A percentile compares a stretch with the other conserved stretches of the same genome.
Conservation (phyloP, 2,797 vertebrate species). For the Pseudopleuronectes americanus region DNA sequence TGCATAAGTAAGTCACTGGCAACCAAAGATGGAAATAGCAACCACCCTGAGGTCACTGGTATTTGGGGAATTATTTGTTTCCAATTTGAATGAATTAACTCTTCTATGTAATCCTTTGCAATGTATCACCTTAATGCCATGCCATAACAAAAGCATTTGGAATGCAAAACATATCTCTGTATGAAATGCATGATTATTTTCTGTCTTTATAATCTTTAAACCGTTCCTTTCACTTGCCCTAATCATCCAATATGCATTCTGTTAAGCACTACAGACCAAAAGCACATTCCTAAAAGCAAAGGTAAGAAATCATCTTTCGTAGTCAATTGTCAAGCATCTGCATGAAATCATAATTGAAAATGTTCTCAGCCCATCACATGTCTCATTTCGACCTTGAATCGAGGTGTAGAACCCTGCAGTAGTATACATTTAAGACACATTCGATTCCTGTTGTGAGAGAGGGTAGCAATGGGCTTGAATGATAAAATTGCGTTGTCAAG, state of each 20-base stretch:
- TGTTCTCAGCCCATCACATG: slow-evolving; percentile 32
- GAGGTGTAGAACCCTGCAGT: slow-evolving; percentile 67
- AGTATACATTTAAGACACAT: slow-evolving; percentile 74
- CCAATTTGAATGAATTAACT: slow-evolving; percentile 44
- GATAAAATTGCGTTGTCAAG: slow-evolving; percentile 89
- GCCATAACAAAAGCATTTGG: slow-evolving; percentile 7
- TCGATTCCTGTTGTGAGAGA: slow-evolving; percentile 78
- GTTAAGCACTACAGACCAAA: slow-evolving; percentile 8
- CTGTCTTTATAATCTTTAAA: slow-evolving; percentile 1
- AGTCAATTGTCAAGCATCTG: slow-evolving; percentile 11
- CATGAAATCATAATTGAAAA: slow-evolving; percentile 39
- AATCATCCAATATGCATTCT: slow-evolving; percentile 9
- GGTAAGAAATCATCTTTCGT: slow-evolving; percentile 16
- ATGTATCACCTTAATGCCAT: slow-evolving; percentile 7
- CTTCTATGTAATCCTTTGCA: slow-evolving; percentile 23
- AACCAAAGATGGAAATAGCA: too few relatives aligned
- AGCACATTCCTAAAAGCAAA: slow-evolving; percentile 13
- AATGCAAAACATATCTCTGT: slow-evolving; percentile 8
- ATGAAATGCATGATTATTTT: neutral
- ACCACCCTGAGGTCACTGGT: slow-evolving; percentile 33
- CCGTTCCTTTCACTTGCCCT: neutral
- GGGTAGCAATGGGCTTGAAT: slow-evolving; percentile 85
- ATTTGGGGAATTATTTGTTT: slow-evolving; percentile 42
- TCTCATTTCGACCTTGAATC: slow-evolving; percentile 54
- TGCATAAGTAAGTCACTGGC: slow-evolving; percentile 32